These are phyloP conservation scores for Diabrotica balteata DNA, from an alignment of 2,888 invertebrate genomes.

Conservation along the genomic window DNA sequence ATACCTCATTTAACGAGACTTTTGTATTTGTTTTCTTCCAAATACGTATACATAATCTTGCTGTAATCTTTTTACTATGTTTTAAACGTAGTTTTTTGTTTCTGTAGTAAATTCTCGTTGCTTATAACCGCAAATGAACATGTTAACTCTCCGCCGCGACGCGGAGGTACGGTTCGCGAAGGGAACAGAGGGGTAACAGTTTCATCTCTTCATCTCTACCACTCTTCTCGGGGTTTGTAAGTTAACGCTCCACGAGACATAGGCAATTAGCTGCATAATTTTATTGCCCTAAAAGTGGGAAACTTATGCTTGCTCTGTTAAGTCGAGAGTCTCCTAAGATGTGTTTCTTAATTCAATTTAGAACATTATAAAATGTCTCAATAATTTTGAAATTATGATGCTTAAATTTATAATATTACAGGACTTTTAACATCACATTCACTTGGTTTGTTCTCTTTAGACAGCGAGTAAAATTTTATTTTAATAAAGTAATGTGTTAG, in stretches of 20 bases:
- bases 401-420: no score
- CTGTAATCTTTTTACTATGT: background rate
- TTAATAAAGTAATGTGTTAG: no score
- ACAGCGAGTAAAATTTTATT: no score
- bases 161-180: conserved; percentile 51
- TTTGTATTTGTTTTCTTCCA: no score
- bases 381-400: no score
- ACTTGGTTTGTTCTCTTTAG: no score
- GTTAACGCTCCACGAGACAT: conserved; percentile 59
- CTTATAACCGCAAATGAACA: conserved; percentile 34
- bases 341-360: background rate
- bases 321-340: conserved; percentile 31
- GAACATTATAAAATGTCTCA: no score
- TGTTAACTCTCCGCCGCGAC: conserved; percentile 41
- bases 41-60: no score
- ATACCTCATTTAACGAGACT: no score
- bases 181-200: conserved; percentile 40
- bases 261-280: conserved; percentile 62
- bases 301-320: conserved; percentile 53
- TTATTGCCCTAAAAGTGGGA: conserved; percentile 56
- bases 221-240: conserved; percentile 48
- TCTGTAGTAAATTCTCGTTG: conserved; percentile 16
- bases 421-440: no score
- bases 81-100: background rate
- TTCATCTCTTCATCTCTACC: conserved; percentile 44